Conservation (phyloP, 2,797 vertebrate species). For the Anisognathus igniventris region DNA sequence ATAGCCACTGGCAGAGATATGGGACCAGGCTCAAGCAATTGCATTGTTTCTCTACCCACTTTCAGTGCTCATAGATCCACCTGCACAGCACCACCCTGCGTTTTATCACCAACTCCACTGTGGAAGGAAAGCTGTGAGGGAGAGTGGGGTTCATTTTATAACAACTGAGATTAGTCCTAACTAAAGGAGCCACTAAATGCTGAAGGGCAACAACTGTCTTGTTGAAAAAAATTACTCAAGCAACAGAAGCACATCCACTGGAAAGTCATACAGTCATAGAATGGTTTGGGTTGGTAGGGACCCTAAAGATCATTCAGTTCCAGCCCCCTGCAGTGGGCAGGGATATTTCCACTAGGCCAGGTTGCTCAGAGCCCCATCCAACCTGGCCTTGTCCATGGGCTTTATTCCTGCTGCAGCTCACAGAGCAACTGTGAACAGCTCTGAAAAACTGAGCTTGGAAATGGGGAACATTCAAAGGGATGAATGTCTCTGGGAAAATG, state of each 20-base stretch:
- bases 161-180: background rate
- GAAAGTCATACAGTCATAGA: background rate
- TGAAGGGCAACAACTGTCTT: background rate
- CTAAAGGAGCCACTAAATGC: background rate
- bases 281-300: background rate
- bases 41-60: background rate
- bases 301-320: background rate
- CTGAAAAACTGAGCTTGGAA: background rate
- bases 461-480: background rate
- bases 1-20: background rate
- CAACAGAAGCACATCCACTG: background rate
- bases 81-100: accelerated
- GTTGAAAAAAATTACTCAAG: background rate
- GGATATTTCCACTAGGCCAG: background rate
- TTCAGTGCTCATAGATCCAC: background rate
- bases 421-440: accelerated
- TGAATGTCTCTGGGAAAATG: background rate
- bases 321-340: background rate
- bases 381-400: accelerated
- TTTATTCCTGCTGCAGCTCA: background rate
- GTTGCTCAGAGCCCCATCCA: background rate
- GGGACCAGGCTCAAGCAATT: background rate
- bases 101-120: background rate
- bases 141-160: background rate
- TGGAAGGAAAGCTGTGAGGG: background rate